Conservation (phyloP, 2,113 vertebrate genomes). For the Cephalopholis sonnerati region DNA sequence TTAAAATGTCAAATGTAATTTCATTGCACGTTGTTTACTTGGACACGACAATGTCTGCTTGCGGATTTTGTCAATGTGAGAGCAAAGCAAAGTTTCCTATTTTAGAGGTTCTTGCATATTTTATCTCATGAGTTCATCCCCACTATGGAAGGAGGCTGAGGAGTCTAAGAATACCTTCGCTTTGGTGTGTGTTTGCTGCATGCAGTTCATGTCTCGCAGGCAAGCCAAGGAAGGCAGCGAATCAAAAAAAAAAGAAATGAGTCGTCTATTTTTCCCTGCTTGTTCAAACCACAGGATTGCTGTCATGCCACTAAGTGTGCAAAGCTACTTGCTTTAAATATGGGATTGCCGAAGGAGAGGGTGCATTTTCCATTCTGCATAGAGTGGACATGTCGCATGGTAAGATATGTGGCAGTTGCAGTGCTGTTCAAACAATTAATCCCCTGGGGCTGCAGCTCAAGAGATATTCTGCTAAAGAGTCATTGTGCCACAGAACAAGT, state of each 20-base stretch:
- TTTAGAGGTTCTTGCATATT: conserved; percentile 77
- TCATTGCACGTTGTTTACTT: conserved; percentile 63
- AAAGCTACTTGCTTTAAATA: conserved; percentile 25
- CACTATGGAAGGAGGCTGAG: conserved; percentile 59
- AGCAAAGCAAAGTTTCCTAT: conserved; percentile 68
- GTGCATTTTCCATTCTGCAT: conserved; percentile 15
- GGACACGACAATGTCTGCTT: conserved; percentile 43
- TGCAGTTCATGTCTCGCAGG: conserved; percentile 56
- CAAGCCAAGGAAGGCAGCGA: conserved; percentile 22
- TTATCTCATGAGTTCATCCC: conserved; percentile 65
- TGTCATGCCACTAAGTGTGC: conserved; percentile 24
- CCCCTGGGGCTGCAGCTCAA: not conserved
- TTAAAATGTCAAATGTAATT: conserved; percentile 66
- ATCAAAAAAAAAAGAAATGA: conserved; percentile 41
- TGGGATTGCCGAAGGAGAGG: not conserved
- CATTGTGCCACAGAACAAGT: conserved; percentile 21
- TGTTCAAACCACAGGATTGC: conserved; percentile 44
- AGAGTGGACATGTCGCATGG: conserved; percentile 26
- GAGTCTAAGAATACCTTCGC: conserved; percentile 79
- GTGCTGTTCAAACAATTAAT: conserved; percentile 37
- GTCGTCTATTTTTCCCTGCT: conserved; percentile 20
- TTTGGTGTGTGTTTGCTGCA: conserved; percentile 60
- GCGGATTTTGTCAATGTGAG: conserved; percentile 41
- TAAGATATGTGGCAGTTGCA: conserved; percentile 2
- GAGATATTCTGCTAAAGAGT: conserved; percentile 32